Conservation (phyloP, 1,140 invertebrate genomes). For the Drosophila santomea region DNA sequence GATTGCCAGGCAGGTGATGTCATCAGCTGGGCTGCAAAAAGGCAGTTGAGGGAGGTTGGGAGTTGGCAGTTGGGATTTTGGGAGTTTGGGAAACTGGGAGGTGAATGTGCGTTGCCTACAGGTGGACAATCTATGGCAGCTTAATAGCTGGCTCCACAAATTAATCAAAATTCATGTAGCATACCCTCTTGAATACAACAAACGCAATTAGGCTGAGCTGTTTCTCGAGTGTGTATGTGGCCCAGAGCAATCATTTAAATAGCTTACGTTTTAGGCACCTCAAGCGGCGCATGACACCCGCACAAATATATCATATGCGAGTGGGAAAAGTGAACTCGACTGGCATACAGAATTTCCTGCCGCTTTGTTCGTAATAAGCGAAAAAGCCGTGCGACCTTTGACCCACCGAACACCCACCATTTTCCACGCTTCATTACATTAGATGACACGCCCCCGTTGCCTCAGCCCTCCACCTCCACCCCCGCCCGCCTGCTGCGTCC, state of each 20-base stretch:
- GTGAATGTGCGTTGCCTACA: slow-evolving; percentile 1
- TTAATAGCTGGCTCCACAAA: slow-evolving; percentile 39
- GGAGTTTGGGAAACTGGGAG: not conserved
- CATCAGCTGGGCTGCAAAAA: slow-evolving; percentile 6
- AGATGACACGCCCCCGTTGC: slow-evolving; percentile 48
- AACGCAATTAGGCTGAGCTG: slow-evolving; percentile 48
- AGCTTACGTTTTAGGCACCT: slow-evolving; percentile 46
- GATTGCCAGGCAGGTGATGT: slow-evolving; percentile 35
- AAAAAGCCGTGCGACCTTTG: slow-evolving; percentile 36
- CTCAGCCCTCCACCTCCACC: not conserved
- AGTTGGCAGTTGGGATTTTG: not conserved
- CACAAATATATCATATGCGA: slow-evolving; percentile 47
- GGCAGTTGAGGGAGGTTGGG: slow-evolving; percentile 9
- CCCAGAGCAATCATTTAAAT: slow-evolving; percentile 54
- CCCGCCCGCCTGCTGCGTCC: not conserved
- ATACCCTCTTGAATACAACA: slow-evolving; percentile 21
- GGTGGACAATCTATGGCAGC: slow-evolving; percentile 23
- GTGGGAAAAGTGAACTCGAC: slow-evolving; percentile 5
- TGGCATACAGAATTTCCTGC: slow-evolving; percentile 45
- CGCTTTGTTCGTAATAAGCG: slow-evolving; percentile 33
- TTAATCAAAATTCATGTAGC: slow-evolving; percentile 55
- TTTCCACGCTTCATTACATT: slow-evolving; percentile 59
- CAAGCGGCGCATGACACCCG: slow-evolving; percentile 24
- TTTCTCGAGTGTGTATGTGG: slow-evolving; percentile 4
- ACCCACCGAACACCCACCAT: slow-evolving; percentile 19